Evolutionary conservation across 2,797 vertebrate species (phyloP), one percentile per base, ranked within the genome.

Genomic region (Phrynocephalus guinanensis): DNA sequence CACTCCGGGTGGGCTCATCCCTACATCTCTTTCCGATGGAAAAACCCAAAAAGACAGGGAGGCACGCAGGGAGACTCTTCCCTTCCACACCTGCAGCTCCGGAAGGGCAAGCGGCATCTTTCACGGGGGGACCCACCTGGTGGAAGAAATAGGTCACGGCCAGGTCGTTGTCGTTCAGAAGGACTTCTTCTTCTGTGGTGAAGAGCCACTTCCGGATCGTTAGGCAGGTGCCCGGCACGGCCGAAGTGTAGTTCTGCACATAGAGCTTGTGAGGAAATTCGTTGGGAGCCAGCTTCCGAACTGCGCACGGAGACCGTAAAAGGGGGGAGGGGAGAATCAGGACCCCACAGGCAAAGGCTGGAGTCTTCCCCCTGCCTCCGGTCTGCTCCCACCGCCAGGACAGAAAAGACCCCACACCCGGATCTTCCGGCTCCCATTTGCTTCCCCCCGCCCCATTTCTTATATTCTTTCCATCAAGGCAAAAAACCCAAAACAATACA

Each of bases 261-360:
- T 99, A 99, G 0, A 99, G 97, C 94, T 99, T 99, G 96, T 99
- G 99, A 30, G 99, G 99, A 93, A 99, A 99, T 94, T 99, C 99
- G 1, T 99, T 99, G 93, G 98, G 98, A 0, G 98, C 98, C 93
- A 99, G 94, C 72, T 99, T 99, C 91, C 99, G 97, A 91, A 98
- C 99, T 99, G 94, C 16, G 83, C 1, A 52, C 24, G 86, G 28
- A 20, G 26, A 4, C 26, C 80, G 24, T 38, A 38, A 20, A 6
- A 0, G 0, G 0, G 16, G 38, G 15, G 5, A 5, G 79, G 20
- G 52, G 11, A 20, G 7, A 5, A 26, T 1, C 0, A 11, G 1
- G 28, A 33, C n/a, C 63, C 67, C 18, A 50, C 5, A 2, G 9
- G 16, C 22, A 44, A 13, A 22, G 56, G 3, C 0, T 2, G 8